Evolutionary conservation across 2,888 invertebrate species (phyloP).

Genomic region (Andricus quercusramuli): DNA sequence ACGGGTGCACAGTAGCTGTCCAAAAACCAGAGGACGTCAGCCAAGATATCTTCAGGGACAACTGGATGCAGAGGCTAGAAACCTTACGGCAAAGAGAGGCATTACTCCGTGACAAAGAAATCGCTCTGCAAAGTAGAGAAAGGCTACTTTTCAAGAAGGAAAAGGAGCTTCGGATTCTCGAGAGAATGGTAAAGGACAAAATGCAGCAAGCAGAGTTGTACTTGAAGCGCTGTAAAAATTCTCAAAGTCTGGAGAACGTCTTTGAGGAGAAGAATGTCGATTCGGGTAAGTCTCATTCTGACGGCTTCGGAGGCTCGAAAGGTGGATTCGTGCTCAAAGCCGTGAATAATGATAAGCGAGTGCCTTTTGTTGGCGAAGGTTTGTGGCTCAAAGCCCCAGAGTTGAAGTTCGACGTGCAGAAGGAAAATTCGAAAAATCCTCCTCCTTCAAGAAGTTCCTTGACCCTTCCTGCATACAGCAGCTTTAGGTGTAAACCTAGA

Average conservation of each 20-base stretch:
- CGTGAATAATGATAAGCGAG: conserved; percentile 39
- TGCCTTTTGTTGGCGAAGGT: background rate
- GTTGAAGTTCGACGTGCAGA: conserved; percentile 19
- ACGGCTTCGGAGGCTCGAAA: conserved; percentile 56
- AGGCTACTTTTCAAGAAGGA: conserved; percentile 79
- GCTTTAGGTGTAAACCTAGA: conserved; percentile 59
- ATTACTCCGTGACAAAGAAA: conserved; percentile 80
- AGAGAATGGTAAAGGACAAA: conserved; percentile 79
- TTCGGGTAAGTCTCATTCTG: conserved; percentile 54
- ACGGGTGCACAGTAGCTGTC: conserved; percentile 67
- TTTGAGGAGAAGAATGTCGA: conserved; percentile 58
- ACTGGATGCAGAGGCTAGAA: conserved; percentile 82
- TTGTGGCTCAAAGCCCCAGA: conserved; percentile 5
- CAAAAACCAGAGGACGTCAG: conserved; percentile 80
- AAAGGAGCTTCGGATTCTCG: conserved; percentile 79
- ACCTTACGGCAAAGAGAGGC: conserved; percentile 80
- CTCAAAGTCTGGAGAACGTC: conserved; percentile 57
- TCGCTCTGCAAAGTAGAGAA: conserved; percentile 67
- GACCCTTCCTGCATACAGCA: conserved; percentile 52
- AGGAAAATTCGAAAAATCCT: conserved; percentile 56
- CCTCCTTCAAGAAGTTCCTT: conserved; percentile 61
- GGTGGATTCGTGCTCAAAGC: conserved; percentile 43
- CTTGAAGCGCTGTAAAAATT: conserved; percentile 61
- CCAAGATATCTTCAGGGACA: conserved; percentile 80
- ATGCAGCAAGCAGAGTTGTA: conserved; percentile 79